Base-by-base conservation (phyloP, 1,140 invertebrate species). In the Scaptomyza montana region DNA sequence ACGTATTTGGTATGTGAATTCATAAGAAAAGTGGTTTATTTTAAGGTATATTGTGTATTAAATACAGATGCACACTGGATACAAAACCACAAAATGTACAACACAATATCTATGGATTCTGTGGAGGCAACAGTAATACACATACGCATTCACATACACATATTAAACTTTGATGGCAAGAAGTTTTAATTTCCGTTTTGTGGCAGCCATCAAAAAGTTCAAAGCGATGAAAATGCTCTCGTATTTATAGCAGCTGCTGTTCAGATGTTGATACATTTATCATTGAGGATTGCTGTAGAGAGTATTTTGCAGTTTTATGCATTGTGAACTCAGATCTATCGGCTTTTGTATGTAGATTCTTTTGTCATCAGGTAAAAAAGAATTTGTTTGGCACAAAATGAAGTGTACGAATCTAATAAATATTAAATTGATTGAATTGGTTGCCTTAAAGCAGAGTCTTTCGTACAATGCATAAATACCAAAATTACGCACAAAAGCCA, bases 111-210 rank as follows among this genome's bases (percentile, higher is more conserved):
- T 39, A 30, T 13, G 36, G 33, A 1, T 19, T 47, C 50, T 28
- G 39, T 49, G 30, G 33, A 16, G 41, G 30, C 6, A 10, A 43
- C 30, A 46, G 21, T 9, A 51, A 16, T 36, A 63, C 7, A 47
- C 25, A 51, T 19, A 46, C 47, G 41, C 25, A 46, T 9, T 8
- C 33, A 9, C 12, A 51, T 33, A 51, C 9, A 13, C 39, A 36
- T 28, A 16, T 28, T 10, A 43, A 28, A 16, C 28, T 62, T 60
- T 53, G 49, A 63, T 49, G 25, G 66, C 43, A 61, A 74, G 50
- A 72, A 78, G 78, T 86, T 86, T 84, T 81, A 85, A 85, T 85
- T 85, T 85, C 81, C 81, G 77, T 46, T 75, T 66, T 59, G 86
- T 64, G 74, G 77, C 72, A 65, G 56, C 59, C 63, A 50, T 28